Evolutionary conservation across 2,113 vertebrate genomes (phyloP).

Genomic region (Sorex fumeus): DNA sequence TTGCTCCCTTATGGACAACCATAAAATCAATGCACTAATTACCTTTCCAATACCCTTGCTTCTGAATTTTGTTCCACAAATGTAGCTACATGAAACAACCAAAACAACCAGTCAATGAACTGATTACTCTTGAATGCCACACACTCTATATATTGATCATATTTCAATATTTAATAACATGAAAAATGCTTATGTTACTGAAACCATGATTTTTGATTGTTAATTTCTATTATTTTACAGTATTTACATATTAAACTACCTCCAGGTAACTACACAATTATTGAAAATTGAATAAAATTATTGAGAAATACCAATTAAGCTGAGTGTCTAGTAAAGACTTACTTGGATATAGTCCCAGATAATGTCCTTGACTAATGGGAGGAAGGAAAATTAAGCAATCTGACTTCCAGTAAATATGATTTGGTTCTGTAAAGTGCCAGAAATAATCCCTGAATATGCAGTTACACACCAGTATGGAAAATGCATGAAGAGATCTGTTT

Average conservation of each 20-base stretch:
- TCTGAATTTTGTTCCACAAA: constrained; percentile 73
- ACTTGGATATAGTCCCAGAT: constrained; percentile 74
- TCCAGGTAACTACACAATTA: constrained; percentile 63
- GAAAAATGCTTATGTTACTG: constrained; percentile 34
- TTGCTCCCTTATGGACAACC: constrained; percentile 36
- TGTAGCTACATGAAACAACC: constrained; percentile 60
- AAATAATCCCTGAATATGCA: constrained; percentile 56
- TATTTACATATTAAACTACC: constrained; percentile 60
- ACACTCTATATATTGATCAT: constrained; percentile 51
- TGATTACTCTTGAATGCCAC: constrained; percentile 26
- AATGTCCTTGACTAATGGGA: constrained; percentile 70
- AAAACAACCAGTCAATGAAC: constrained; percentile 60
- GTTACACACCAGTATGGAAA: constrained; percentile 26
- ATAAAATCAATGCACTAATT: constrained; percentile 78
- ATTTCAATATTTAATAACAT: constrained; percentile 54
- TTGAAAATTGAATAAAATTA: constrained; percentile 65
- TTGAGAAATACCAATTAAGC: constrained; percentile 66
- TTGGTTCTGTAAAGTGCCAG: constrained; percentile 52
- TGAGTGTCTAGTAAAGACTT: constrained; percentile 67
- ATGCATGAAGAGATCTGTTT: background rate
- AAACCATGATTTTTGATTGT: constrained; percentile 44
- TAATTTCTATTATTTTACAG: constrained; percentile 54
- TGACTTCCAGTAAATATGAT: constrained; percentile 78
- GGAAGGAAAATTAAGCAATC: constrained; percentile 69
- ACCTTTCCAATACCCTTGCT: constrained; percentile 67